Evolutionary conservation across 2,797 vertebrate genomes (phyloP).

Genomic region (Periophthalmus magnuspinnatus): DNA sequence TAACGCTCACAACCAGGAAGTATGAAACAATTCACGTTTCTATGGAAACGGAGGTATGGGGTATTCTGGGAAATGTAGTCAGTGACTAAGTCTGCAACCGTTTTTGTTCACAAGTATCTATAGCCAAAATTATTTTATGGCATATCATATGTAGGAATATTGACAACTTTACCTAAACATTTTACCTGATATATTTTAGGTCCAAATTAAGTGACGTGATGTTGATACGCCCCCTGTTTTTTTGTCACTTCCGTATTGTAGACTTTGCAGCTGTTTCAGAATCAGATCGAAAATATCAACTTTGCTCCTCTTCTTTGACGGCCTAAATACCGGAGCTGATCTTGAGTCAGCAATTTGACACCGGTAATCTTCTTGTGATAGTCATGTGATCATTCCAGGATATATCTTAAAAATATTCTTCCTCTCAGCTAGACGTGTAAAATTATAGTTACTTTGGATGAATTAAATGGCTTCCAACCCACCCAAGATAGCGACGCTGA

Average conservation of each 20-base stretch:
- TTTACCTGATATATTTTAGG: background rate
- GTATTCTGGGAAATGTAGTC: constrained; percentile 55
- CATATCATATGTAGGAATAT: background rate
- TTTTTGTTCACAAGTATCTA: too few relatives aligned
- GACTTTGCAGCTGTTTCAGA: constrained; percentile 28
- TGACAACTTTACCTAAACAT: background rate
- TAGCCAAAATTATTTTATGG: background rate
- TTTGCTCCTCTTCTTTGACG: background rate
- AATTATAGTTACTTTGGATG: constrained; percentile 5
- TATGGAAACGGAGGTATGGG: constrained; percentile 21
- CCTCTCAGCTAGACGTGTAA: background rate
- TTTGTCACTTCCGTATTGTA: constrained; percentile 50
- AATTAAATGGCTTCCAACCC: constrained; percentile 65
- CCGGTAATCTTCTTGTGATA: constrained; percentile 46
- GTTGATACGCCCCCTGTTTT: background rate
- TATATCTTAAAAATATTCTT: background rate
- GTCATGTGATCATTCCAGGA: constrained; percentile 64
- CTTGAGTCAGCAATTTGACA: constrained; percentile 19
- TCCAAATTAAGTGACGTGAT: background rate
- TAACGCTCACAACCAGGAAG: background rate
- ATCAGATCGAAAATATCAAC: constrained; percentile 26
- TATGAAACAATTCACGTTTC: constrained; percentile 8
- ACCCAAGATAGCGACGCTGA: constrained; percentile 52
- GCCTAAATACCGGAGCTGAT: constrained; percentile 8
- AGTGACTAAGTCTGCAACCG: too few relatives aligned